Base-by-base conservation (phyloP, 2,888 invertebrate species). In the Drosophila anceps region DNA sequence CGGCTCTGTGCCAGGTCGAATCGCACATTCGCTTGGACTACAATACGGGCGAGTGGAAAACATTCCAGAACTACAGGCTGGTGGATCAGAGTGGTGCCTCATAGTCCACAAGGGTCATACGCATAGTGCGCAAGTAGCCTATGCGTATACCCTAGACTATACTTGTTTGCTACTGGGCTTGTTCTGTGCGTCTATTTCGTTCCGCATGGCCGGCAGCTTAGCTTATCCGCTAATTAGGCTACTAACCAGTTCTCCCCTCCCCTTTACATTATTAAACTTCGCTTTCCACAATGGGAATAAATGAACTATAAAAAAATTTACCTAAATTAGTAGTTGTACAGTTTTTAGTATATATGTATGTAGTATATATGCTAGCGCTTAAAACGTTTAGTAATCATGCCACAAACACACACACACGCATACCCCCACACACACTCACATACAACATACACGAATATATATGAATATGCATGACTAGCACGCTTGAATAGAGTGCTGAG, bases 11-110 rank as follows among this genome's bases (percentile, higher is more conserved):
- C 76, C 84, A 92, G 68, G 93, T 93, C 0, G 99, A 99, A 93
- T 98, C 98, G 77, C 98, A 98, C 93, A 99, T 99, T 95, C 98
- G 99, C 93, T 98, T 99, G 97, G 99, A 99, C 94, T 99, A 99
- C 93, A 97, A 97, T 91, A 98, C 98, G 61, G 99, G 99, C 33
- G 98, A 99, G 92, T 99, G 98, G 98, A 98, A 98, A 92, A 94
- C 96, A 86, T 96, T 98, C 86, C 98, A 98, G 93, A 98, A 98
- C 91, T 97, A 96, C 92, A 94, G 97, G 68, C 96, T 96, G 67
- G 94, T 96, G 79, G 97, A 96, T 82, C 93, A 93, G 81, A 91
- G 80, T 62, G 81, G 90, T 53, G 81, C 89, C 72, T 86, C 86
- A 76, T 86, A 86, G 86, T 86, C 86, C 64, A 85, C 87, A 67